Percentiles rank a stretch among this genome's conserved stretches.
phyloP scores from a whole-genome alignment of 2,113 vertebrate genomes.

The Addax nasomaculatus region DNA sequence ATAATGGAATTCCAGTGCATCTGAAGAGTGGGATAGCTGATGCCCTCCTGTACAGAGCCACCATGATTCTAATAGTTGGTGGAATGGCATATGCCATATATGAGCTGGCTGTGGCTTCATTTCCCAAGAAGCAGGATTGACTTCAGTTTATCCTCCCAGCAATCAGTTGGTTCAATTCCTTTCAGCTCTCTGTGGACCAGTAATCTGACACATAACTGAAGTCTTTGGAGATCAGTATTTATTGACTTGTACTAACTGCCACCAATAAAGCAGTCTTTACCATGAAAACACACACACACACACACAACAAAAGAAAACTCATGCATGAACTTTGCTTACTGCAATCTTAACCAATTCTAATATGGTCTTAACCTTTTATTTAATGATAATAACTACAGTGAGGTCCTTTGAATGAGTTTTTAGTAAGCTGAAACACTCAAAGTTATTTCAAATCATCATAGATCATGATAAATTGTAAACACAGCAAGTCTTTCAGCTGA shows the following conservation, averaged over 20 bases:
- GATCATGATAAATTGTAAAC: not conserved
- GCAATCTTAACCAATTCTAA: not conserved
- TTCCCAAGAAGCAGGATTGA: not conserved
- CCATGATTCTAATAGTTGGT: not conserved
- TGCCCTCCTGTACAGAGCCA: not conserved
- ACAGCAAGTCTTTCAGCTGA: not conserved
- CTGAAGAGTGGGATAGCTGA: not conserved
- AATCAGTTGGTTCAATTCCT: not conserved
- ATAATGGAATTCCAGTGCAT: not conserved
- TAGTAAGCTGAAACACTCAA: not conserved
- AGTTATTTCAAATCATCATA: not conserved
- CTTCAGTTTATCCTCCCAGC: not conserved
- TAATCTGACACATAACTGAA: not conserved
- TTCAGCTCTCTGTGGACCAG: not conserved
- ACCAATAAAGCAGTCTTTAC: not conserved
- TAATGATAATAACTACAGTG: not conserved
- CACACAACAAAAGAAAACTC: not conserved
- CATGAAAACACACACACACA: too few species aligned
- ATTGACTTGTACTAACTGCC: not conserved
- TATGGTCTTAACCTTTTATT: not conserved
- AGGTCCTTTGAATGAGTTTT: not conserved
- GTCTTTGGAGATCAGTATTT: not conserved
- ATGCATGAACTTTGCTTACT: not conserved
- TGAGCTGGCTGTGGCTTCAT: not conserved
- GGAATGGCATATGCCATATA: not conserved